A percentile compares a stretch with the other conserved stretches of the same genome.
Evolutionary conservation across 2,888 invertebrate species (phyloP).

Genomic region (Clitarchus hookeri): DNA sequence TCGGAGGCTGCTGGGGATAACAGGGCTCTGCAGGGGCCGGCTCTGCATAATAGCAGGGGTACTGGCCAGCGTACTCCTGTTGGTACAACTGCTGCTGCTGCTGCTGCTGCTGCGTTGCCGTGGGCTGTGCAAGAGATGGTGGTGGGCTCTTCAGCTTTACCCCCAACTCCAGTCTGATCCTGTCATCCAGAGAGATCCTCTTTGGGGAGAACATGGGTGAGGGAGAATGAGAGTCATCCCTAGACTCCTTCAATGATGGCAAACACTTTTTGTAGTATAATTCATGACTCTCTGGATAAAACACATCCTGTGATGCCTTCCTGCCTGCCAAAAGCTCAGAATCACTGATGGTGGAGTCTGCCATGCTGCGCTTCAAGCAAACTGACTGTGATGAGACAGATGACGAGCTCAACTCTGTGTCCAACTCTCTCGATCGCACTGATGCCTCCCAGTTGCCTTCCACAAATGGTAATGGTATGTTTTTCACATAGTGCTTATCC

Average conservation of each 20-base stretch:
- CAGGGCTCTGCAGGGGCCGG: background rate
- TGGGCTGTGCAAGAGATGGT: conserved; percentile 31
- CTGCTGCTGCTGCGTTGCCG: conserved; percentile 41
- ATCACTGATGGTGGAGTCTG: conserved; percentile 62
- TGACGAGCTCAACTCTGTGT: conserved; percentile 32
- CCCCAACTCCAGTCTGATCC: conserved; percentile 64
- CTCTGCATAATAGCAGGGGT: background rate
- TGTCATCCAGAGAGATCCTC: conserved; percentile 63
- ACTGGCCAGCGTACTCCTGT: conserved; percentile 27
- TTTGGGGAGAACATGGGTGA: conserved; percentile 56
- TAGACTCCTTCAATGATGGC: background rate
- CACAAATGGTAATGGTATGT: conserved; percentile 17
- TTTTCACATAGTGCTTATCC: conserved; percentile 17
- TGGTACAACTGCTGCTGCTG: conserved; percentile 11
- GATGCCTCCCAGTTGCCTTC: conserved; percentile 23
- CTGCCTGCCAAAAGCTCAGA: conserved; percentile 51
- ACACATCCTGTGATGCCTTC: conserved; percentile 28
- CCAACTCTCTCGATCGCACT: conserved; percentile 23
- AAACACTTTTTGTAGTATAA: background rate
- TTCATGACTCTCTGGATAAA: conserved; percentile 22
- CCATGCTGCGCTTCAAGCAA: conserved; percentile 55
- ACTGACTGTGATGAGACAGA: conserved; percentile 50
- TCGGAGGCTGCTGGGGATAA: too few species aligned
- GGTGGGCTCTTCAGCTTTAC: conserved; percentile 54
- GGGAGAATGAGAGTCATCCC: conserved; percentile 26